A percentile compares a stretch with the other conserved stretches of the same genome.
Evolutionary conservation across 1,140 invertebrate genomes (phyloP).

Genomic region (Zaprionus ghesquierei): DNA sequence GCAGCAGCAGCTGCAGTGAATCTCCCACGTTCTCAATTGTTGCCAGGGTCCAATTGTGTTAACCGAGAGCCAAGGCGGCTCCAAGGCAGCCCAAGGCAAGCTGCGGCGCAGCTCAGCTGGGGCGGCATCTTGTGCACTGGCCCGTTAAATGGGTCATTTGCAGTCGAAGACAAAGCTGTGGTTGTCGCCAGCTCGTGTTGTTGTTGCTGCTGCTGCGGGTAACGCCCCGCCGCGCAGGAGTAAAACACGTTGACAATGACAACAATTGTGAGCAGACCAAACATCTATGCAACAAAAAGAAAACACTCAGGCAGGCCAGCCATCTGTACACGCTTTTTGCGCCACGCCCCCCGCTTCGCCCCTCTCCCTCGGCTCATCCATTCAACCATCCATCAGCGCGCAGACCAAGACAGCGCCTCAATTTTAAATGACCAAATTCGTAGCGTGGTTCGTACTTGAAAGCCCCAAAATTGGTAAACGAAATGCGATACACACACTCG

Average conservation of each 20-base stretch:
- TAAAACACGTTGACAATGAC: constrained; percentile 74
- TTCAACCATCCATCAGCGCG: constrained; percentile 36
- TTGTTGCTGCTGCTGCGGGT: constrained; percentile 36
- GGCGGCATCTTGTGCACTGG: constrained; percentile 58
- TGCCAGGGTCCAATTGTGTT: neutral
- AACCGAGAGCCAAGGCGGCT: constrained; percentile 7
- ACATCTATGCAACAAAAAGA: constrained; percentile 31
- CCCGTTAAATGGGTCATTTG: constrained; percentile 76
- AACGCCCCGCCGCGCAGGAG: constrained; percentile 70
- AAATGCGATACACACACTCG: constrained; percentile 61
- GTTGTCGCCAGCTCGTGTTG: constrained; percentile 34
- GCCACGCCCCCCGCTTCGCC: constrained; percentile 7
- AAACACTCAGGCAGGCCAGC: constrained; percentile 10
- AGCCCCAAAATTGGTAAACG: constrained; percentile 69
- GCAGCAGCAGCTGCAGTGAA: constrained; percentile 8
- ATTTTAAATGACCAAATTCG: constrained; percentile 79
- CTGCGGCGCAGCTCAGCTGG: neutral
- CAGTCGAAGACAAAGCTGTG: constrained; percentile 69
- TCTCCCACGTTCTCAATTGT: constrained; percentile 43
- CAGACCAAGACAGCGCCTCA: constrained; percentile 58
- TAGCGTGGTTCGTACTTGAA: constrained; percentile 79
- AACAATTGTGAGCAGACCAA: constrained; percentile 64
- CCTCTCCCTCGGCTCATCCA: constrained; percentile 26
- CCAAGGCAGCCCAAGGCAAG: neutral
- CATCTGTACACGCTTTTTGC: neutral